Percentiles rank a stretch among this genome's conserved stretches.
Conservation (phyloP, 2,888 invertebrate species). For the Polia nebulosa region DNA sequence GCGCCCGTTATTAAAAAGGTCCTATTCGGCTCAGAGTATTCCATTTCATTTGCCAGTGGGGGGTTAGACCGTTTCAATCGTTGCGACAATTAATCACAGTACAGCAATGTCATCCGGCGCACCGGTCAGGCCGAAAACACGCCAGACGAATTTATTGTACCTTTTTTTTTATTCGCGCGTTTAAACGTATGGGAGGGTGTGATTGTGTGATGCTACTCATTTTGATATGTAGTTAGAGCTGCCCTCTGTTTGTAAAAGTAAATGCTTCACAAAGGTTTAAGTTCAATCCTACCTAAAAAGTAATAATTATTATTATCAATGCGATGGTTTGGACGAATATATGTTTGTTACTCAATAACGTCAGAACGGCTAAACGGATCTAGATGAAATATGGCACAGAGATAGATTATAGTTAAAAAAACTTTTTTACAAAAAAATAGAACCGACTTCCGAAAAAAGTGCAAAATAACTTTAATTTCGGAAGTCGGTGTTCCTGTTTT, state of each 20-base stretch:
- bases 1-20: constrained; percentile 86
- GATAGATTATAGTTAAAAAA: too few species aligned
- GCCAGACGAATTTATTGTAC: constrained; percentile 80
- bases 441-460: too few species aligned
- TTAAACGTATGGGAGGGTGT: constrained; percentile 57
- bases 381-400: too few species aligned
- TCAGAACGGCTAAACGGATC: too few species aligned
- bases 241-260: background rate
- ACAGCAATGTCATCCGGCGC: constrained; percentile 89
- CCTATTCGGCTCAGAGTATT: constrained; percentile 85
- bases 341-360: too few species aligned
- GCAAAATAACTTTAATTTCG: too few species aligned
- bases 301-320: too few species aligned
- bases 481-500: too few species aligned
- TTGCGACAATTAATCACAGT: constrained; percentile 90
- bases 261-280: background rate
- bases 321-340: too few species aligned
- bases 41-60: constrained; percentile 90
- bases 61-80: constrained; percentile 87
- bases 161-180: constrained; percentile 61
- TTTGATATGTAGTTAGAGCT: constrained; percentile 12
- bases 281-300: too few species aligned
- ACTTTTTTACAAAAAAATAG: too few species aligned
- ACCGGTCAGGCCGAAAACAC: constrained; percentile 81
- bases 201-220: constrained; percentile 47